These are phyloP conservation scores for Acanthacorydalis orientalis DNA, from an alignment of 2,888 invertebrate species.

Conservation along the genomic window DNA sequence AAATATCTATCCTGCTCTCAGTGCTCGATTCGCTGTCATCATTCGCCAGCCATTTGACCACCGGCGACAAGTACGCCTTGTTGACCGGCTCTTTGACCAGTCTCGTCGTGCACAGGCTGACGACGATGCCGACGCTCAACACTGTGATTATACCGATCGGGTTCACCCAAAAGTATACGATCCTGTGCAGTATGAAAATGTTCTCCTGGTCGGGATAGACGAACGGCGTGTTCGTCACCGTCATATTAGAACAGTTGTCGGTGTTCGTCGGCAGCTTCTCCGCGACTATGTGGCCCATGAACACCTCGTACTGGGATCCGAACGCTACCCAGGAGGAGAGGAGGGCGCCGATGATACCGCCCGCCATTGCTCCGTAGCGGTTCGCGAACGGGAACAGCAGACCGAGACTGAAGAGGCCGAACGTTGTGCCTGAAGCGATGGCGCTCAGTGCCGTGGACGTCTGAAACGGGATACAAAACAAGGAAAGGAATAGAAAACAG, in stretches of 20 bases:
- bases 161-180: constrained; percentile 72
- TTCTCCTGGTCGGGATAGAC: constrained; percentile 20
- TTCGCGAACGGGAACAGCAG: constrained; percentile 71
- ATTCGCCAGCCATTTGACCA: constrained; percentile 30
- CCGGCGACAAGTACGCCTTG: constrained; percentile 40
- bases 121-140: constrained; percentile 46
- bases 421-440: constrained; percentile 66
- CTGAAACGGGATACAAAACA: constrained; percentile 16
- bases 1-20: no score
- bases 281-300: constrained; percentile 37
- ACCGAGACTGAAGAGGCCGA: constrained; percentile 68
- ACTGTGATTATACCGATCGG: constrained; percentile 52
- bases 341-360: constrained; percentile 41
- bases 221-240: constrained; percentile 7
- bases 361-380: constrained; percentile 41
- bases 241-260: constrained; percentile 22
- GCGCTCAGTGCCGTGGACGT: constrained; percentile 63
- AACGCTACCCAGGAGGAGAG: constrained; percentile 45
- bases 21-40: no score
- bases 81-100: constrained; percentile 32
- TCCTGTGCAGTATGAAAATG: constrained; percentile 55
- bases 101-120: constrained; percentile 39
- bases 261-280: constrained; percentile 35
- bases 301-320: constrained; percentile 49
- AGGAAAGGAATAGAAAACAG: no score